These are phyloP conservation scores for Dreissena polymorpha DNA, from an alignment of 1,140 invertebrate species.

Conservation along the genomic window DNA sequence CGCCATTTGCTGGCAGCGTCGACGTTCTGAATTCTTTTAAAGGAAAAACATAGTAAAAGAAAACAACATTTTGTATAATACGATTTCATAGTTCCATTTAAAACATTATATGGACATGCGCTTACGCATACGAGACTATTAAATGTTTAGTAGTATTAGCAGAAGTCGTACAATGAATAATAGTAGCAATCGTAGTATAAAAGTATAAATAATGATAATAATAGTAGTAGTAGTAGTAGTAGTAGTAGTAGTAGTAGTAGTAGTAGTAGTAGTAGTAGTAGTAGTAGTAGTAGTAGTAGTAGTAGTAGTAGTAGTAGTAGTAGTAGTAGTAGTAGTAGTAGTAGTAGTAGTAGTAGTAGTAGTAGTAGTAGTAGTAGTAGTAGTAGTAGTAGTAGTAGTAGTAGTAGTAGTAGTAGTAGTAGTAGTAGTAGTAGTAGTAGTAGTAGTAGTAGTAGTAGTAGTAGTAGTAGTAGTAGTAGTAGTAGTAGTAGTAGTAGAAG, in stretches of 20 bases:
- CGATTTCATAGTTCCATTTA: too few relatives aligned
- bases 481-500: too few relatives aligned
- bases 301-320: background rate
- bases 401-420: background rate
- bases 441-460: background rate
- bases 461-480: background rate
- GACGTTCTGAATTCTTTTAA: too few relatives aligned
- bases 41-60: too few relatives aligned
- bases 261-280: background rate
- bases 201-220: background rate
- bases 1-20: too few relatives aligned
- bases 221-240: background rate
- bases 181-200: background rate
- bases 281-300: background rate
- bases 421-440: background rate
- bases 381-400: background rate
- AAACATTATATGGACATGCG: too few relatives aligned
- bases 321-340: background rate
- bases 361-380: background rate
- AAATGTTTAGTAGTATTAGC: too few relatives aligned
- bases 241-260: background rate
- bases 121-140: too few relatives aligned
- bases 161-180: too few relatives aligned
- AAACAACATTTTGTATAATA: too few relatives aligned
- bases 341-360: background rate